phyloP scores from a whole-genome alignment of 1,140 invertebrate species.

The Pseudomyrmex cubaensis region DNA sequence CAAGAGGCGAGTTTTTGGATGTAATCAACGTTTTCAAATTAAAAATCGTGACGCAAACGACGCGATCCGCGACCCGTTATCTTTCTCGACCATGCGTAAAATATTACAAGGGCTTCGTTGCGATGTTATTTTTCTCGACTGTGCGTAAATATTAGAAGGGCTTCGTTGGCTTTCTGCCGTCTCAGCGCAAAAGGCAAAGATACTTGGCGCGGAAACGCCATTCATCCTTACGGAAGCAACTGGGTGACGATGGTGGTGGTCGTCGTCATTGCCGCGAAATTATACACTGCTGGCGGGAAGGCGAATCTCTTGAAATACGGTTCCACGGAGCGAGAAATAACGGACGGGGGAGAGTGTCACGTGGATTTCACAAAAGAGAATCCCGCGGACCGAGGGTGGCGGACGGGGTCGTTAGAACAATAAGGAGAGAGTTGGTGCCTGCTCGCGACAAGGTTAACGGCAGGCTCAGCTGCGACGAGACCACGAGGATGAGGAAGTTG shows the following conservation, averaged over 20 bases:
- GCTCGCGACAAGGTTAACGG: constrained; percentile 57
- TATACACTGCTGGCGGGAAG: constrained; percentile 56
- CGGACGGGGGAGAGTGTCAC: constrained; percentile 35
- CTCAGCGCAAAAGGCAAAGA: constrained; percentile 1
- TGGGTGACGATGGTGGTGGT: neutral
- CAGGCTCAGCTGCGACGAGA: constrained; percentile 44
- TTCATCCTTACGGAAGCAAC: constrained; percentile 2
- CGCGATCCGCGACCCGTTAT: neutral
- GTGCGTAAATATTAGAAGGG: constrained; percentile 29
- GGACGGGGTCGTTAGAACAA: constrained; percentile 64
- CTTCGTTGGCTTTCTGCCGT: neutral
- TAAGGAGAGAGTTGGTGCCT: constrained; percentile 60
- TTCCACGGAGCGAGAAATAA: constrained; percentile 69
- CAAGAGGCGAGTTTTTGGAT: constrained; percentile 7
- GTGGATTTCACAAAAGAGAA: constrained; percentile 44
- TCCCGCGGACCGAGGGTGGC: neutral
- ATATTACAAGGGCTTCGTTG: neutral
- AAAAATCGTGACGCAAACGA: neutral
- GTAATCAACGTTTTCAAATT: constrained; percentile 28
- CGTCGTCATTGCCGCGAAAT: constrained; percentile 5
- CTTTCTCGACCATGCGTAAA: constrained; percentile 28
- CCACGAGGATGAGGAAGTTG: constrained; percentile 12
- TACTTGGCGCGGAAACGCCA: constrained; percentile 24
- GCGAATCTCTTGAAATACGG: constrained; percentile 57
- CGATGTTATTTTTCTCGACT: neutral